Percentiles rank a stretch among this genome's conserved stretches.
Conservation (phyloP, 2,797 vertebrate species). For the Gymnodraco acuticeps region DNA sequence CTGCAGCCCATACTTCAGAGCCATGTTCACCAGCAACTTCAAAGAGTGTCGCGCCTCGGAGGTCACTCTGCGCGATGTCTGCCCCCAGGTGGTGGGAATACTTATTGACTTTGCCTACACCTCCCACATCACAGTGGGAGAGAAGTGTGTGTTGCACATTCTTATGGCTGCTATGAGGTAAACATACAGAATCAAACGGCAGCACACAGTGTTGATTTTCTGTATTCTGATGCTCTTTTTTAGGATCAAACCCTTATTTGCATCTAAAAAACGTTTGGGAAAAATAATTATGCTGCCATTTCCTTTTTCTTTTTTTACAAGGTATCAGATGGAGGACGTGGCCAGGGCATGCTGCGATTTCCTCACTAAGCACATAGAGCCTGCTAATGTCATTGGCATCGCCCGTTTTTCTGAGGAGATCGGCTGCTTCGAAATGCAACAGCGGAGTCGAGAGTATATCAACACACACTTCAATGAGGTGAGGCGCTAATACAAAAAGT, state of each 20-base stretch:
- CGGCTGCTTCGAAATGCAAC: conserved; percentile 84
- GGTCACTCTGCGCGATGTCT: conserved; percentile 85
- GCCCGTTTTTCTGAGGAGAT: conserved; percentile 87
- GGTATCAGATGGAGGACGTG: conserved; percentile 89
- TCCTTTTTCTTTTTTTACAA: conserved; percentile 23
- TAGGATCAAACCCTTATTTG: not conserved
- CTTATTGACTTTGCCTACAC: conserved; percentile 90
- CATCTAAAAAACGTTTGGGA: not conserved
- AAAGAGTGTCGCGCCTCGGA: conserved; percentile 84
- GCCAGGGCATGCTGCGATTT: conserved; percentile 88
- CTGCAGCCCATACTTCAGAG: conserved; percentile 88
- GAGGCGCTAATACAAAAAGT: conserved; percentile 6
- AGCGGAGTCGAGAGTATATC: conserved; percentile 84
- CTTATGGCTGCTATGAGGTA: conserved; percentile 88
- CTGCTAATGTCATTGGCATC: conserved; percentile 89
- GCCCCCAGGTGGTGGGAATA: conserved; percentile 85
- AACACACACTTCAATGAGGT: conserved; percentile 90
- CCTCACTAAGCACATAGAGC: conserved; percentile 86
- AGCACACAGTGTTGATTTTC: not conserved
- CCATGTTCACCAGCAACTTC: conserved; percentile 91
- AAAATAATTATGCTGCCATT: not conserved
- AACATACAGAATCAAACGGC: conserved; percentile 11
- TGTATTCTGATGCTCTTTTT: too few species aligned
- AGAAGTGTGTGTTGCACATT: conserved; percentile 86
- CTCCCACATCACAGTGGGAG: conserved; percentile 86